These are phyloP conservation scores for Polylopha cassiicola DNA, from an alignment of 2,888 invertebrate genomes.

Conservation along the genomic window DNA sequence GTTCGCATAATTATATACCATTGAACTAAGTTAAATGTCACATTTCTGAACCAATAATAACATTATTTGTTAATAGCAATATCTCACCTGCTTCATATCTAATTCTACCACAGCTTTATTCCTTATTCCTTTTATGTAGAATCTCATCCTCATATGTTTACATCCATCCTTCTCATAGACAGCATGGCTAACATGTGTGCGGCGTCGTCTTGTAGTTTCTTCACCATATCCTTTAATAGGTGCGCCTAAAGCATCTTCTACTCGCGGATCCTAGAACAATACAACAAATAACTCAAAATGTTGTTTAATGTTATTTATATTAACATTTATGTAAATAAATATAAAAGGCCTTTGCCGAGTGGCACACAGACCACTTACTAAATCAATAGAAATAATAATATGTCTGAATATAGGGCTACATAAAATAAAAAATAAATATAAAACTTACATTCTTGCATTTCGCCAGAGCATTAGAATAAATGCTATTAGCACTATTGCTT, in stretches of 20 bases:
- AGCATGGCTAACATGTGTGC: conserved; percentile 89
- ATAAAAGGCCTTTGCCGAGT: too few relatives aligned
- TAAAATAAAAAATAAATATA: conserved; percentile 18
- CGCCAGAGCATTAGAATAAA: conserved; percentile 88
- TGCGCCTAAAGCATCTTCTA: conserved; percentile 90
- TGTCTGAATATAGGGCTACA: conserved; percentile 8
- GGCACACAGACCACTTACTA: too few relatives aligned
- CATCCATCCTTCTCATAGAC: conserved; percentile 85
- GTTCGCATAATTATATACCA: too few relatives aligned
- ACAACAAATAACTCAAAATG: not conserved
- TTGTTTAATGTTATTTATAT: not conserved
- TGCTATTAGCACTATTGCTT: conserved; percentile 88
- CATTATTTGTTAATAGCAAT: too few relatives aligned
- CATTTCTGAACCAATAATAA: too few relatives aligned
- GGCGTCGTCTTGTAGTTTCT: conserved; percentile 87
- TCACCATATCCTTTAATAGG: conserved; percentile 95
- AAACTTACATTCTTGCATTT: conserved; percentile 80
- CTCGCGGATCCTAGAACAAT: conserved; percentile 78
- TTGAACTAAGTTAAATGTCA: too few relatives aligned
- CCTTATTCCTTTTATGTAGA: conserved; percentile 90
- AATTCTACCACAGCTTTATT: conserved; percentile 90
- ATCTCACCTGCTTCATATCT: conserved; percentile 87
- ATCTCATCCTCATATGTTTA: conserved; percentile 91
- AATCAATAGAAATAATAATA: conserved; percentile 11
- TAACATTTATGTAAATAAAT: not conserved